Evolutionary conservation across 2,888 invertebrate species (phyloP).

Genomic region (Scaptomyza caliginosa): DNA sequence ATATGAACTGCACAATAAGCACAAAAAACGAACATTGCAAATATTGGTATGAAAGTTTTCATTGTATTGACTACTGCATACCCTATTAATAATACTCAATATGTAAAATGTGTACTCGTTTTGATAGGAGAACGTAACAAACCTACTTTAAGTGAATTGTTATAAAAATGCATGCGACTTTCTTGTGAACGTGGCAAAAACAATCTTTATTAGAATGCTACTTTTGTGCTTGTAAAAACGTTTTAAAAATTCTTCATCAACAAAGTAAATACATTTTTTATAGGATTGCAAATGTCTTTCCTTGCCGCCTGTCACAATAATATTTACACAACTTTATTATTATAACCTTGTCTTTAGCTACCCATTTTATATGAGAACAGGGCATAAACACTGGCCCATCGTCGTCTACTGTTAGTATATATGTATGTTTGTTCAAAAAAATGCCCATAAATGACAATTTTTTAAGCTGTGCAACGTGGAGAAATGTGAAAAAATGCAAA

Average conservation of each 20-base stretch:
- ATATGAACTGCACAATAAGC: constrained; percentile 73
- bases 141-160: no score
- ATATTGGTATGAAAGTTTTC: neutral
- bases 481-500: constrained; percentile 67
- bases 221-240: neutral
- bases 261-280: neutral
- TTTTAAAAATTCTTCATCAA: neutral
- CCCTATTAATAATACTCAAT: constrained; percentile 22
- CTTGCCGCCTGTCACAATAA: constrained; percentile 18
- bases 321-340: constrained; percentile 26
- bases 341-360: constrained; percentile 2
- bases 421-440: constrained; percentile 20
- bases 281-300: constrained; percentile 2
- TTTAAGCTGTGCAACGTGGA: constrained; percentile 57
- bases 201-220: no score
- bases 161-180: neutral
- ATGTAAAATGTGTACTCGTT: no score
- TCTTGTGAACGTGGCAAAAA: no score
- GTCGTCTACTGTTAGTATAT: neutral
- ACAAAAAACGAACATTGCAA: constrained; percentile 27
- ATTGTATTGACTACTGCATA: constrained; percentile 9
- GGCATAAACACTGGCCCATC: constrained; percentile 46
- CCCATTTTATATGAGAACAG: constrained; percentile 42
- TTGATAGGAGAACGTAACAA: no score
- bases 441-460: constrained; percentile 71